Evolutionary conservation across 2,797 vertebrate genomes (phyloP).

Genomic region (Pelochelys cantorii): DNA sequence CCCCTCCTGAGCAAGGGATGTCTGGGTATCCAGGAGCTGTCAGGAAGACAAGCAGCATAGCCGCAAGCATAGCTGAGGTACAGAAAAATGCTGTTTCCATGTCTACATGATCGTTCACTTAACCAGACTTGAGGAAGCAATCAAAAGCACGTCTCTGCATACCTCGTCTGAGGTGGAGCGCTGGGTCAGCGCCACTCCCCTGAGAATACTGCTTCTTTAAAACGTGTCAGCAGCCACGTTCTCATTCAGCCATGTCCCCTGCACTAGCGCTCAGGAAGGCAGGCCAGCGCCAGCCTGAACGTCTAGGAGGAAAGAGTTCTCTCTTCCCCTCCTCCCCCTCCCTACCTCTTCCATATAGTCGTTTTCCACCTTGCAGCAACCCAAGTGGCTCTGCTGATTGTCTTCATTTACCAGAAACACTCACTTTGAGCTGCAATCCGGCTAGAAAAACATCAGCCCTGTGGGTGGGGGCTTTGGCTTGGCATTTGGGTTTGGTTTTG

Average conservation of each 20-base stretch:
- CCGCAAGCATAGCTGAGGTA: conserved; percentile 5
- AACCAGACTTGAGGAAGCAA: conserved; percentile 30
- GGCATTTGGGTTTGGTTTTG: background rate
- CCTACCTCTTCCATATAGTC: background rate
- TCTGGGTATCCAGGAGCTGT: background rate
- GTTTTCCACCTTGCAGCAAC: background rate
- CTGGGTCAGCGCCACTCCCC: conserved; percentile 30
- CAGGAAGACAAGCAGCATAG: conserved; percentile 34
- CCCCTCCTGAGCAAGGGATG: background rate
- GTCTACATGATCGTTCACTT: conserved; percentile 52
- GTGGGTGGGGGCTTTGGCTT: background rate
- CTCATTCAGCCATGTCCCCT: background rate
- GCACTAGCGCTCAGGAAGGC: background rate
- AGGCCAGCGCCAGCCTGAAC: background rate
- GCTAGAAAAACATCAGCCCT: background rate
- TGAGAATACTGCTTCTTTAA: background rate
- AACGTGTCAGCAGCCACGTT: background rate
- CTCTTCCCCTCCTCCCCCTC: no score
- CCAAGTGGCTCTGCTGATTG: background rate
- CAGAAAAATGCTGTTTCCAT: conserved; percentile 27
- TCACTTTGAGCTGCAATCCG: background rate
- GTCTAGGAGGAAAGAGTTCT: conserved; percentile 10
- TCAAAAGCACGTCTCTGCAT: conserved; percentile 29
- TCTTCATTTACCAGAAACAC: background rate
- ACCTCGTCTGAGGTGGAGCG: conserved; percentile 20